Evolutionary conservation across 1,140 invertebrate species (phyloP).

Genomic region (Nebria ingens): DNA sequence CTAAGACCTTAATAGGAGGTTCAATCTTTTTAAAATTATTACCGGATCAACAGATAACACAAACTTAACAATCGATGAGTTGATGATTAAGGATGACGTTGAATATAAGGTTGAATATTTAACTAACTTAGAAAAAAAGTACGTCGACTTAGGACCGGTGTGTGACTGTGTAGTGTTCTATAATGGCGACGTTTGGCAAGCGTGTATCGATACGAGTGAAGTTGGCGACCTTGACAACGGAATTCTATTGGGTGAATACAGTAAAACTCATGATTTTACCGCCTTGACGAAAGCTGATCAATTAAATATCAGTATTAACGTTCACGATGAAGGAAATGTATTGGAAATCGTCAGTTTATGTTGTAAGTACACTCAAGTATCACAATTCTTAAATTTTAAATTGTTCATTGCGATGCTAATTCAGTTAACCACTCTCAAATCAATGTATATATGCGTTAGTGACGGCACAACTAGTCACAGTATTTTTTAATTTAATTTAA

Average conservation of each 20-base stretch:
- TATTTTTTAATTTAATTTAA: no score
- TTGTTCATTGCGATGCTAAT: no score
- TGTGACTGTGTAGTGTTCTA: constrained; percentile 92
- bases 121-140: constrained; percentile 78
- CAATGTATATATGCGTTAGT: constrained; percentile 8
- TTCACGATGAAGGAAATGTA: constrained; percentile 84
- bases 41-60: neutral
- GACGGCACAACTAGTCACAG: no score
- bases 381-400: no score
- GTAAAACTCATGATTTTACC: constrained; percentile 66
- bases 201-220: constrained; percentile 80
- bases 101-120: constrained; percentile 79
- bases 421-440: no score
- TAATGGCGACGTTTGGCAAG: constrained; percentile 72
- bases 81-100: constrained; percentile 80
- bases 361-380: constrained; percentile 79
- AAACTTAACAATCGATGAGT: constrained; percentile 58
- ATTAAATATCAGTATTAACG: constrained; percentile 85
- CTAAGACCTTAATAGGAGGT: no score
- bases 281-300: constrained; percentile 67
- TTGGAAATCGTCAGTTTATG: constrained; percentile 89
- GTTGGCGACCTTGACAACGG: constrained; percentile 67
- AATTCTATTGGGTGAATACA: constrained; percentile 75
- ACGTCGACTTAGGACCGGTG: constrained; percentile 72
- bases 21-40: no score